phyloP scores from a whole-genome alignment of 2,888 invertebrate species.

The Cosmia pyralina region DNA sequence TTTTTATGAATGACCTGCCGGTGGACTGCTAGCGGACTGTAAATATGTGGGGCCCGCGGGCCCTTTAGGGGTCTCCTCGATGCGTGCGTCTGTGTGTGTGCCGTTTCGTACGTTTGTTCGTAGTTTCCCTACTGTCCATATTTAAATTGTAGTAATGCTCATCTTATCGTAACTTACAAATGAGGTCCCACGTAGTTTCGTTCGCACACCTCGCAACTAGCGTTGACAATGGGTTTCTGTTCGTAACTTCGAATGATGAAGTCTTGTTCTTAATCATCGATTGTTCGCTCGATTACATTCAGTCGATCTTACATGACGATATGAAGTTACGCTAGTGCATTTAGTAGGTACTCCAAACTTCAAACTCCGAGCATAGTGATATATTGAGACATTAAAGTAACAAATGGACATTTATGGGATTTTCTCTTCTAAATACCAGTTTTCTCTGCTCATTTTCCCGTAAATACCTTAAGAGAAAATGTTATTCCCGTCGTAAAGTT shows the following conservation, averaged over 20 bases:
- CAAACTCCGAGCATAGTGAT: constrained; percentile 12
- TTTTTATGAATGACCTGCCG: no score
- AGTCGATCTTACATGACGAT: constrained; percentile 47
- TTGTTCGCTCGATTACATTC: constrained; percentile 71
- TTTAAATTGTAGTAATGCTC: constrained; percentile 29
- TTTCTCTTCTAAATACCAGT: constrained; percentile 28
- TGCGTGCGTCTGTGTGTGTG: no score
- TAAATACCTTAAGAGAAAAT: constrained; percentile 46
- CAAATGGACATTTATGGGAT: constrained; percentile 19
- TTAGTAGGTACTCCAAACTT: background rate
- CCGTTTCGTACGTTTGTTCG: no score
- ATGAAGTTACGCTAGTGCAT: constrained; percentile 41
- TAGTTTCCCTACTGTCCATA: no score
- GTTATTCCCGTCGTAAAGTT: constrained; percentile 46
- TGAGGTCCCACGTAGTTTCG: constrained; percentile 73
- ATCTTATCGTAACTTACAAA: constrained; percentile 60
- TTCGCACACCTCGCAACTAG: constrained; percentile 63
- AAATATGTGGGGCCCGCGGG: no score
- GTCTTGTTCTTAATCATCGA: constrained; percentile 74
- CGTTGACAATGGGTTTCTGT: constrained; percentile 73
- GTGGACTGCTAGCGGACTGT: no score
- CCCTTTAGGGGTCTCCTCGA: no score
- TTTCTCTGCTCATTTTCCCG: constrained; percentile 35
- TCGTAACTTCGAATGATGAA: constrained; percentile 62
- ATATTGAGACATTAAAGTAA: constrained; percentile 14